Base-by-base conservation (phyloP, 2,888 invertebrate species). In the Drosophila rubida region DNA sequence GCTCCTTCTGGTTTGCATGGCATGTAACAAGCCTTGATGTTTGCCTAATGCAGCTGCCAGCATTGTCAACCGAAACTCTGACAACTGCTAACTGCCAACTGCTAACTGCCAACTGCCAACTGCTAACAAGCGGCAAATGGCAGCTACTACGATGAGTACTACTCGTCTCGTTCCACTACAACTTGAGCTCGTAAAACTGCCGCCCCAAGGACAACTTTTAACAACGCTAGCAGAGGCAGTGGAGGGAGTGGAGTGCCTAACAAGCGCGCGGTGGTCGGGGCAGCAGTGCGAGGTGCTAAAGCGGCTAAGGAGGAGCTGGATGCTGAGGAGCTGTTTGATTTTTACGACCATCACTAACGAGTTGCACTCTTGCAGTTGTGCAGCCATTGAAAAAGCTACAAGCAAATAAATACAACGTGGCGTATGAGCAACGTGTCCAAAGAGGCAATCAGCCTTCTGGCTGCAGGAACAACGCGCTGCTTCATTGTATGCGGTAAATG, bases 51-150 rank as follows among this genome's bases (percentile, higher is more conserved):
- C 71, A 54, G 65, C 74, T 70, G 65, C 63, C 72, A 78, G 70
- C 78, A 86, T 80, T 86, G 84, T 86, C 81, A 82, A 86, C 84
- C 65, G 63, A 71, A 77, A 78, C 63, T 68, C 64, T 54, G 53
- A 39, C 48, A 60, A 74, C 58, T 73, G 48, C 51, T 57, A 69
- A 61, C 60, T 63, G 62, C 58, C 66, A 85, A 80, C 80, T n/a
- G n/a, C 63, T 73, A 81, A 80, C 80, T 74, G 46, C 51, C 51
- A 69, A 60, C 59, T 60, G 62, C 58, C 68, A 85, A 80, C 80
- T 73, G 51, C 63, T 76, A 81, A 80, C 80, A 86, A 83, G 81
- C 86, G 64, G 86, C 74, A 80, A 82, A 81, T 80, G 80, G 83
- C 69, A 70, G 79, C 69, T 63, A 58, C 79, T 71, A 27, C 27